Conservation (phyloP, 2,113 vertebrate species). For the Romanogobio albipinnatus region DNA sequence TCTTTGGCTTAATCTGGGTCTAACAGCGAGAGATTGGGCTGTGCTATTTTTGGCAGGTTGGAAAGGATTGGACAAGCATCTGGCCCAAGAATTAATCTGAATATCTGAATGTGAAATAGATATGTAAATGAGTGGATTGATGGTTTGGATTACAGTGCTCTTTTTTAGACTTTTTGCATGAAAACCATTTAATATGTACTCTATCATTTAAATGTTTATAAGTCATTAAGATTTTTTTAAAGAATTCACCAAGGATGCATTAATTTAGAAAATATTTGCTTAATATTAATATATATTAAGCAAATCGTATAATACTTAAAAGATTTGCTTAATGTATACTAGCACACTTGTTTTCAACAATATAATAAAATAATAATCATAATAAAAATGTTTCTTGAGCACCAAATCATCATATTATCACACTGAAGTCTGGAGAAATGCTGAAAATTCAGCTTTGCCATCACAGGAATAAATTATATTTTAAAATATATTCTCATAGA, state of each 20-base stretch:
- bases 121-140: slow-evolving; percentile 58
- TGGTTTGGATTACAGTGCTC: slow-evolving; percentile 28
- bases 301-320: no score
- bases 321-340: no score
- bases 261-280: background rate
- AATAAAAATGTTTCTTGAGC: no score
- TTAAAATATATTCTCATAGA: background rate
- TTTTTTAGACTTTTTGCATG: slow-evolving; percentile 55
- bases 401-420: background rate
- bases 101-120: slow-evolving; percentile 71
- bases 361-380: no score
- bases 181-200: slow-evolving; percentile 70
- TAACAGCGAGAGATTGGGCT: slow-evolving; percentile 76
- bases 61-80: slow-evolving; percentile 73
- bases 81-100: slow-evolving; percentile 71
- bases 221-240: background rate
- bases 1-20: slow-evolving; percentile 76
- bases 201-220: background rate
- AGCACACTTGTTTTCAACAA: no score
- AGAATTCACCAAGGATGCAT: background rate
- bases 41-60: slow-evolving; percentile 71
- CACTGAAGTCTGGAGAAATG: background rate
- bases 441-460: background rate
- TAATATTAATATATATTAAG: no score
- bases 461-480: background rate